Evolutionary conservation across 2,113 vertebrate genomes (phyloP).

Genomic region (Lagopus muta): DNA sequence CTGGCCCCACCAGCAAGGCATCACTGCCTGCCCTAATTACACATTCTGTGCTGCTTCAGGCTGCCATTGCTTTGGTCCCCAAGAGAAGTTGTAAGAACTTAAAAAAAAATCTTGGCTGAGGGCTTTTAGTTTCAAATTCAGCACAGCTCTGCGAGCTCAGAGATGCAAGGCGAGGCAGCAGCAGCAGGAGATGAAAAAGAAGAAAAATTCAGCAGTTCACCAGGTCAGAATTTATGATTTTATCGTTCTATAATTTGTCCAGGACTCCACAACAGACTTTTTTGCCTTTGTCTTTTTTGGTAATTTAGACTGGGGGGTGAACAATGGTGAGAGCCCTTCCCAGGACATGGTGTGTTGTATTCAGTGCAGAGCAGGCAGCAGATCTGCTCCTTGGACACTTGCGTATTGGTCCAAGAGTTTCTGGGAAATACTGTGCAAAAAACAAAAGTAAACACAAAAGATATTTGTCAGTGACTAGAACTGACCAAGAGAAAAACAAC

Average conservation of each 20-base stretch:
- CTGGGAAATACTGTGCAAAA: slow-evolving; percentile 21
- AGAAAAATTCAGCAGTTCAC: background rate
- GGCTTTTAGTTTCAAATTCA: slow-evolving; percentile 79
- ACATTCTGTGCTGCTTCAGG: slow-evolving; percentile 78
- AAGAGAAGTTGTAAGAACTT: slow-evolving; percentile 75
- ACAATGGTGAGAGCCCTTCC: background rate
- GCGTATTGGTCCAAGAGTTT: slow-evolving; percentile 41
- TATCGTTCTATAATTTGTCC: background rate
- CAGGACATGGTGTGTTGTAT: background rate
- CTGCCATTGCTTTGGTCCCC: slow-evolving; percentile 79
- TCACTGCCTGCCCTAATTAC: slow-evolving; percentile 81
- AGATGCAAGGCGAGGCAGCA: slow-evolving; percentile 9
- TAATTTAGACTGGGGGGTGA: background rate
- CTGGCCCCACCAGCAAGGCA: slow-evolving; percentile 73
- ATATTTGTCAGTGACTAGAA: background rate
- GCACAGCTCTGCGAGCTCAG: slow-evolving; percentile 57
- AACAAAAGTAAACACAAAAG: background rate
- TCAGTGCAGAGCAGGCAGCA: background rate
- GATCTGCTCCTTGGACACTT: background rate
- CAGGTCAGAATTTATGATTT: background rate
- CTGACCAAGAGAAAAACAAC: background rate
- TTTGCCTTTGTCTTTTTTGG: background rate
- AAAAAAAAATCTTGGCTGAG: slow-evolving; percentile 76
- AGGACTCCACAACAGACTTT: background rate
- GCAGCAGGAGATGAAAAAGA: background rate